Conservation (phyloP, 2,888 invertebrate genomes). For the Volucella zonaria region DNA sequence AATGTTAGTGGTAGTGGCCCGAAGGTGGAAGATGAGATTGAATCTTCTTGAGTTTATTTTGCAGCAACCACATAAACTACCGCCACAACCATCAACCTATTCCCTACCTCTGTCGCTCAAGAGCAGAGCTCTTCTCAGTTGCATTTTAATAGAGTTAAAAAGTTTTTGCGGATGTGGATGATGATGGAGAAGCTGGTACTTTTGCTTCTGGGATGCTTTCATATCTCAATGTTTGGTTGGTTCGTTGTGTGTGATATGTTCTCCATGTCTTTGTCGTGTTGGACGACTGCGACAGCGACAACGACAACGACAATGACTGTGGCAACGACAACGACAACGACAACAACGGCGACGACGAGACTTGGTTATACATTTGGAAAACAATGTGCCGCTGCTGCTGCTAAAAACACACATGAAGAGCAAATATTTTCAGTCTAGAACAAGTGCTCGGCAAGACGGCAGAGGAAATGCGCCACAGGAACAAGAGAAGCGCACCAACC, state of each 20-base stretch:
- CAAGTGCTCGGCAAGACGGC: constrained; percentile 27
- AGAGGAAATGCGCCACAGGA: background rate
- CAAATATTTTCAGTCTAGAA: constrained; percentile 63
- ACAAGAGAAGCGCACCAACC: background rate
- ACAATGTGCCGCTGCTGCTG: constrained; percentile 39
- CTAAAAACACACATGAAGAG: constrained; percentile 65
- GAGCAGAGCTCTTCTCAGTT: constrained; percentile 47
- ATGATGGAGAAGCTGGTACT: constrained; percentile 40
- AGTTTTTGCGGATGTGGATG: constrained; percentile 44
- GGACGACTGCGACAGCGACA: constrained; percentile 4
- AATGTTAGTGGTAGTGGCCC: background rate
- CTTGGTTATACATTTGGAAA: constrained; percentile 44
- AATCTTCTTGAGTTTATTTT: constrained; percentile 71
- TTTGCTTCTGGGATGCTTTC: background rate
- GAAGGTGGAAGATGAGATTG: constrained; percentile 41
- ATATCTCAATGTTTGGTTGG: constrained; percentile 13
- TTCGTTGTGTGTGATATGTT: constrained; percentile 64
- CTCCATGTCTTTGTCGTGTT: constrained; percentile 59
- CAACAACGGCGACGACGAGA: constrained; percentile 4
- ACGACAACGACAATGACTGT: too few relatives aligned
- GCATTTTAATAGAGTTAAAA: constrained; percentile 73
- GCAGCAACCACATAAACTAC: constrained; percentile 60
- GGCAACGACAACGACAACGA: too few relatives aligned
- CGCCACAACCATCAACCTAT: background rate
- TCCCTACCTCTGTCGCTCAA: background rate